Evolutionary conservation across 2,797 vertebrate species (phyloP).

Genomic region (Heterohyrax brucei): DNA sequence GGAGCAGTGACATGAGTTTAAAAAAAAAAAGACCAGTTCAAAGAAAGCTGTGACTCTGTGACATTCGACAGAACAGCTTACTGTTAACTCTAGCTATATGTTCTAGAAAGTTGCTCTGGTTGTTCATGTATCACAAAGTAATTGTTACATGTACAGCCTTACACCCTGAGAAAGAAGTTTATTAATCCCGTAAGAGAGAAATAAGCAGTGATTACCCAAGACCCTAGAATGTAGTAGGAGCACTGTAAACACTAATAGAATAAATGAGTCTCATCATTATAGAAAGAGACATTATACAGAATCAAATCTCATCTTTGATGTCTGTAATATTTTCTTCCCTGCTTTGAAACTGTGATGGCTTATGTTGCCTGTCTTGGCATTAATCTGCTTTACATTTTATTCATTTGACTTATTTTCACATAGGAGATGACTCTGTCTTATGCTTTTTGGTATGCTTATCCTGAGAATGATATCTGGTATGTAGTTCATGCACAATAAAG

Average conservation of each 20-base stretch:
- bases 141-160: not conserved
- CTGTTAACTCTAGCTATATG: fast-evolving
- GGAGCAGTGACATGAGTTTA: not conserved
- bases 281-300: not conserved
- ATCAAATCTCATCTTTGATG: not conserved
- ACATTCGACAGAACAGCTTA: not conserved
- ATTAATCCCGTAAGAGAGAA: not conserved
- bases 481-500: not conserved
- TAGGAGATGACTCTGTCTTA: not conserved
- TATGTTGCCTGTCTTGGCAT: not conserved
- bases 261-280: not conserved
- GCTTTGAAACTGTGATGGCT: not conserved
- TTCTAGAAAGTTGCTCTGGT: not conserved
- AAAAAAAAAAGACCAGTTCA: conserved; percentile 41
- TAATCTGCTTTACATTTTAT: not conserved
- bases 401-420: not conserved
- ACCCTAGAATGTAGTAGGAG: not conserved
- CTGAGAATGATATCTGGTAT: not conserved
- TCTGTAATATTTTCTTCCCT: not conserved
- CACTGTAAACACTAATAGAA: not conserved
- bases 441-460: not conserved
- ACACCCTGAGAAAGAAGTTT: not conserved
- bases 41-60: not conserved
- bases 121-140: conserved; percentile 2
- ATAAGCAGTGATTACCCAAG: not conserved